Base-by-base conservation (phyloP, 2,797 vertebrate species). In the Lutjanus argentimaculatus region DNA sequence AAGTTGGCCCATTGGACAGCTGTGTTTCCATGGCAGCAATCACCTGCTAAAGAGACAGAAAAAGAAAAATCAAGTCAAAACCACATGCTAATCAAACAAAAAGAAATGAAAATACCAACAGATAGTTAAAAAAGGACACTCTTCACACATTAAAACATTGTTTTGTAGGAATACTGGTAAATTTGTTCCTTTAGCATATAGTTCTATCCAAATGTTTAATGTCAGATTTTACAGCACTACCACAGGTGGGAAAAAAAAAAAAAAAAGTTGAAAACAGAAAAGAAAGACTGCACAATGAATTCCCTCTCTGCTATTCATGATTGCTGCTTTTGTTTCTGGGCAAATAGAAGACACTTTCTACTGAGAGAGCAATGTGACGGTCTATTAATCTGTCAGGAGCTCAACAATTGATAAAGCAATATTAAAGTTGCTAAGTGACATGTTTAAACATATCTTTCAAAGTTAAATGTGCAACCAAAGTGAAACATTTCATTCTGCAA, bases 11-110 rank as follows among this genome's bases (percentile, higher is more conserved):
- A 88, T 99, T 99, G 92, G 99, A 98, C 92, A 99, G 95, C 93
- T 99, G 98, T 93, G 98, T 98, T 97, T 99, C 99, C 99, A 99
- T 99, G 95, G 98, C 97, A 96, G 98, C 97, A 94, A 99, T 97
- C 94, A 99, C 98, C 97, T 99, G 98, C 97, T 98, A 95, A 96
- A 97, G 92, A 95, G 93, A 92, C 56, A 87, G 46, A 83, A 64
- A 10, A 40, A 63, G 51, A 17, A 4, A 49, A 78, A 45, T 14
- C 10, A 51, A 79, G 79, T 83, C 61, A 90, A 68, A 76, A 83
- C 40, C 79, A 83, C 12, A 74, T 58, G 46, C 21, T 81, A 51
- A 83, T 14, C 17, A 25, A 52, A n/a, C 25, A 69, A 12, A 63
- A 51, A 15, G 8, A 3, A 9, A 12, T 8, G 0, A 68, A 25